Evolutionary conservation across 2,113 vertebrate species (phyloP).

Genomic region (Grallaria varia): DNA sequence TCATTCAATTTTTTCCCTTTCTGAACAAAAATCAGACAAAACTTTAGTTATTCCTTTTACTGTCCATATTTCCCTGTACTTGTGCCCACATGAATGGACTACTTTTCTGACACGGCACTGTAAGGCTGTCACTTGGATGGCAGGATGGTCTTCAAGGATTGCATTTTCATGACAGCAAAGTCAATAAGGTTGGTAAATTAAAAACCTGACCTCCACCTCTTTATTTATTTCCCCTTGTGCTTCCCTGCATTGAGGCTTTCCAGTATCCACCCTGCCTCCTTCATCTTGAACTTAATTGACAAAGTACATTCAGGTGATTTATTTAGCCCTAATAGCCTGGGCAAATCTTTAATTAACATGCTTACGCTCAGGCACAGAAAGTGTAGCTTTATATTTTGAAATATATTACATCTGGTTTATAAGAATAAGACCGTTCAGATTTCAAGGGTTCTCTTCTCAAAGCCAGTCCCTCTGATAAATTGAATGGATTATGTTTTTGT

Average conservation of each 20-base stretch:
- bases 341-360: neutral
- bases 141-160: neutral
- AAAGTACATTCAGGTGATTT: neutral
- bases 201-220: neutral
- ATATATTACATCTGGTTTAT: slow-evolving; percentile 20
- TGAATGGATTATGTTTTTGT: slow-evolving; percentile 48
- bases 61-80: neutral
- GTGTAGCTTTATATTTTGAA: neutral
- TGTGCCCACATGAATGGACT: neutral
- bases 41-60: neutral
- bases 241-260: neutral
- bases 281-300: neutral
- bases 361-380: neutral
- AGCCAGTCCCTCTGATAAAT: slow-evolving; percentile 57
- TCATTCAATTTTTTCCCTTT: neutral
- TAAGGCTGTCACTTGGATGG: neutral
- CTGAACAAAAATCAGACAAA: neutral
- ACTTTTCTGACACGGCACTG: neutral
- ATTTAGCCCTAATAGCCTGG: neutral
- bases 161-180: neutral
- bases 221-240: neutral
- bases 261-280: neutral
- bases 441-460: slow-evolving; percentile 34
- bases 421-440: slow-evolving; percentile 30
- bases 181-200: neutral